phyloP scores from a whole-genome alignment of 2,113 vertebrate genomes.

The Suncus etruscus region DNA sequence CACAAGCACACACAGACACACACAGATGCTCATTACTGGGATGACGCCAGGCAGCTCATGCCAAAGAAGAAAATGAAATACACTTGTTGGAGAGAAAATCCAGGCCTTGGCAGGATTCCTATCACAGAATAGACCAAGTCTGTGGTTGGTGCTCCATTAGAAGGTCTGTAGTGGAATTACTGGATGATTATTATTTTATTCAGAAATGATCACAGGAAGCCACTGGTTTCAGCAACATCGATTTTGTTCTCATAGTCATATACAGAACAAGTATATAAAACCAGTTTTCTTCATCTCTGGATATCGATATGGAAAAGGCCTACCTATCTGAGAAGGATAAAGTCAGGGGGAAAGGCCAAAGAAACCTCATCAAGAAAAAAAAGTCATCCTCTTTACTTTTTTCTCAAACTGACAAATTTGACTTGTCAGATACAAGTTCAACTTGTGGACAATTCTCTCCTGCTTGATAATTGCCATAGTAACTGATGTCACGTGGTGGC shows the following conservation, averaged over 20 bases:
- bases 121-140: neutral
- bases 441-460: conserved; percentile 76
- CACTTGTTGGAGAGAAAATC: neutral
- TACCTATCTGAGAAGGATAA: neutral
- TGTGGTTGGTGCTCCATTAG: neutral
- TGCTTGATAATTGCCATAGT: conserved; percentile 77
- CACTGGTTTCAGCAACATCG: rapidly evolving
- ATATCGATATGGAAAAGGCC: neutral
- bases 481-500: conserved; percentile 64
- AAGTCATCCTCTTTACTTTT: conserved; percentile 49
- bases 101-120: neutral
- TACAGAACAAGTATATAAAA: neutral
- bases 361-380: conserved; percentile 38
- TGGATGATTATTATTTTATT: neutral
- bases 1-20: neutral
- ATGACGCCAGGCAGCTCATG: neutral
- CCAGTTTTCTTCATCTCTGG: neutral
- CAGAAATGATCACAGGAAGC: neutral
- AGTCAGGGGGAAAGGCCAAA: neutral
- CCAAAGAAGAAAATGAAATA: neutral
- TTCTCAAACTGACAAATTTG: conserved; percentile 77
- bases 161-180: neutral
- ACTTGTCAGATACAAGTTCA: conserved; percentile 82
- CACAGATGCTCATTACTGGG: rapidly evolving
- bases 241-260: neutral